These are phyloP conservation scores for Daubentonia madagascariensis DNA, from an alignment of 2,113 vertebrate genomes.

Conservation along the genomic window DNA sequence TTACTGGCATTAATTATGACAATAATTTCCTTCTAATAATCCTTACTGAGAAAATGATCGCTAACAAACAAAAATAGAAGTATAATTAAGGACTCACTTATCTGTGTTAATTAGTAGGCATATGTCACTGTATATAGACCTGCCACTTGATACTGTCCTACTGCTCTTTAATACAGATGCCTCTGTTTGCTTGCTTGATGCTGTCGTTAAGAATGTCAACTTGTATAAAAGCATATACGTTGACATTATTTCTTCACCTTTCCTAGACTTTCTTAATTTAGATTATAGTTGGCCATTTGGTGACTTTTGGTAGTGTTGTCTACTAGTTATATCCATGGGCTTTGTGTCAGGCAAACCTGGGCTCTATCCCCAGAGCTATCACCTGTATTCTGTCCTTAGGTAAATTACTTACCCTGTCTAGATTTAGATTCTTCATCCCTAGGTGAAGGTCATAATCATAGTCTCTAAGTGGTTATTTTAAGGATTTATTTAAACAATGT, in stretches of 20 bases:
- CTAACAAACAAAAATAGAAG: background rate
- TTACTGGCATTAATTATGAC: background rate
- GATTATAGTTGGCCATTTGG: background rate
- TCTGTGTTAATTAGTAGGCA: background rate
- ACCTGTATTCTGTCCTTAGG: no score
- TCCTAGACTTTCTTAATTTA: background rate
- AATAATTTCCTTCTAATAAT: background rate
- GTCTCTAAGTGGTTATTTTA: background rate
- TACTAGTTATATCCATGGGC: background rate
- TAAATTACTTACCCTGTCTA: background rate
- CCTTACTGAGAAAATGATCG: background rate
- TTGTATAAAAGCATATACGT: background rate
- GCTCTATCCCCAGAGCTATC: background rate
- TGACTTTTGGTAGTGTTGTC: background rate
- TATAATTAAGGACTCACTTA: background rate
- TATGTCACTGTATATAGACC: background rate
- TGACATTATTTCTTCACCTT: background rate
- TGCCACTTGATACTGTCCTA: background rate
- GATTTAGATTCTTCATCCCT: background rate
- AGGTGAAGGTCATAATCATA: background rate
- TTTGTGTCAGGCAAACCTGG: background rate
- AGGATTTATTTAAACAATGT: background rate
- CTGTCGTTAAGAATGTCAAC: background rate
- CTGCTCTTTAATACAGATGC: background rate
- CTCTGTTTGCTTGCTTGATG: background rate